Evolutionary conservation across 2,888 invertebrate species (phyloP), one percentile per base, ranked within the genome.

Genomic region (Pristionchus entomophagus): DNA sequence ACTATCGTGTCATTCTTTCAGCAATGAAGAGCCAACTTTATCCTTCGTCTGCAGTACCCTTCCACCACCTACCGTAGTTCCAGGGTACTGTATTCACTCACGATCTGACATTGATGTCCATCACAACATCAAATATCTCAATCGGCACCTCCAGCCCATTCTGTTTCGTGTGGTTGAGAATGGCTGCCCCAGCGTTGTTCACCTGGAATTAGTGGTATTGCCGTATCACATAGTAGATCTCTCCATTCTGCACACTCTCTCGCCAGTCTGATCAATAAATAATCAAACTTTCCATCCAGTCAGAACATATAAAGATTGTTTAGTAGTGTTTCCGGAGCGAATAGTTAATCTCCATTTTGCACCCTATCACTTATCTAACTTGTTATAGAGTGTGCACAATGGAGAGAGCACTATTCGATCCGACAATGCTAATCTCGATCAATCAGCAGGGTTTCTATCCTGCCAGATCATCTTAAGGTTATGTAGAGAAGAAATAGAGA

Each of bases 21-120:
- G n/a, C n/a, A n/a, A n/a, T n/a, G n/a, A n/a, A n/a, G n/a, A n/a
- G n/a, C n/a, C n/a, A n/a, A n/a, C n/a, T n/a, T n/a, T n/a, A n/a
- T n/a, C n/a, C n/a, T n/a, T n/a, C n/a, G n/a, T n/a, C n/a, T n/a
- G n/a, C n/a, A n/a, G n/a, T n/a, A n/a, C n/a, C n/a, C n/a, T n/a
- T n/a, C n/a, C n/a, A n/a, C n/a, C n/a, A n/a, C n/a, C n/a, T n/a
- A n/a, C n/a, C n/a, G n/a, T n/a, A n/a, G n/a, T n/a, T n/a, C n/a
- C n/a, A n/a, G n/a, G n/a, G n/a, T n/a, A n/a, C n/a, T n/a, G n/a
- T n/a, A n/a, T n/a, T n/a, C n/a, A 53, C 81, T 56, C 35, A 81
- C 81, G 81, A 53, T 81, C 81, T 53, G 22, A 81, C 53, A 32
- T 81, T 81, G 81, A 81, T 17, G 53, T 53, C 56, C 56, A 81